Evolutionary conservation across 2,797 vertebrate genomes (phyloP).

Genomic region (Danio jaintianensis): DNA sequence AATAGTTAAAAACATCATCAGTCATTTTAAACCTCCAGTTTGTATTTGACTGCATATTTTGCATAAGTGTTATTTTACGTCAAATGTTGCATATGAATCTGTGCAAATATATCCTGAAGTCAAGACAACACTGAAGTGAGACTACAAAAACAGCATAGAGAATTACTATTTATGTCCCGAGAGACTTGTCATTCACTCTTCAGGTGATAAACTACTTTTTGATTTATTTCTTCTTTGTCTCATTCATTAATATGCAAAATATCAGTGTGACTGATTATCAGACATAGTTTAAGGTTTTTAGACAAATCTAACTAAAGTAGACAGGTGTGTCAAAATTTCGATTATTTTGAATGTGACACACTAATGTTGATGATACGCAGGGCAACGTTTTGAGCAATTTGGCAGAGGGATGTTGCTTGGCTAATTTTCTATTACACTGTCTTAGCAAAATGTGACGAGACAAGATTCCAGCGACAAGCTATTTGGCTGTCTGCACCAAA

Average conservation of each 20-base stretch:
- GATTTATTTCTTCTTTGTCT: neutral
- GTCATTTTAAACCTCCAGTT: neutral
- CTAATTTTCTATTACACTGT: too few relatives aligned
- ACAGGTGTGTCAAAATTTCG: too few relatives aligned
- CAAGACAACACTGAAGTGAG: neutral
- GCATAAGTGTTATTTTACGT: neutral
- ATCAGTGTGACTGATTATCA: neutral
- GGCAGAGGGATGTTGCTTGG: too few relatives aligned
- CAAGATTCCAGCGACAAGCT: too few relatives aligned
- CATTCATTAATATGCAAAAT: neutral
- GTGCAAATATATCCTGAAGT: neutral
- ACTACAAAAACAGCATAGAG: neutral
- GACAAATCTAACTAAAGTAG: neutral
- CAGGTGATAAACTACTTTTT: slow-evolving; percentile 13
- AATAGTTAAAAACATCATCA: neutral
- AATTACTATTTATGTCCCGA: too few relatives aligned
- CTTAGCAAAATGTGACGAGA: too few relatives aligned
- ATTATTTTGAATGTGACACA: too few relatives aligned
- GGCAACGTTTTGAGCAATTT: too few relatives aligned
- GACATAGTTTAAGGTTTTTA: neutral
- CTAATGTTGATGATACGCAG: too few relatives aligned
- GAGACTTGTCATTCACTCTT: neutral
- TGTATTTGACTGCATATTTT: neutral
- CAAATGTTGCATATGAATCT: slow-evolving; percentile 10
- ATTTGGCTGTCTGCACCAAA: too few relatives aligned